These are phyloP conservation scores for Prunella himalayana DNA, from an alignment of 2,113 vertebrate genomes.

Conservation along the genomic window DNA sequence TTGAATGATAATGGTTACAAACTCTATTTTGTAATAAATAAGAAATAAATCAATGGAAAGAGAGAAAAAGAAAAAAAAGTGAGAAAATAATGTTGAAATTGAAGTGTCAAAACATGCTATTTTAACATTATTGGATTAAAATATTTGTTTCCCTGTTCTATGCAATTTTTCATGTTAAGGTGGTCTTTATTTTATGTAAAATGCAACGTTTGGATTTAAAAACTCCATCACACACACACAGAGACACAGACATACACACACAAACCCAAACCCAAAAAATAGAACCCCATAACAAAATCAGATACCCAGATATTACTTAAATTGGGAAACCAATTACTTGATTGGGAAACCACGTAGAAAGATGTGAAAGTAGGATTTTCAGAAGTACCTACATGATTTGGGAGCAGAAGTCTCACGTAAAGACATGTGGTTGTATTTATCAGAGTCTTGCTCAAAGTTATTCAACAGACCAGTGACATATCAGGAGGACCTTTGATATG, in stretches of 20 bases:
- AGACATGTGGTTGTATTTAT: neutral
- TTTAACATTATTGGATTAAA: neutral
- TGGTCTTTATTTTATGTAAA: neutral
- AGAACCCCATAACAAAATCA: neutral
- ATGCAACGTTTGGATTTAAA: neutral
- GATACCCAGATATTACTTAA: neutral
- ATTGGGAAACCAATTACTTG: too few relatives aligned
- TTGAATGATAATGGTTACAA: neutral
- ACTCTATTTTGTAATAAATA: neutral
- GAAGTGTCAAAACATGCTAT: rapidly evolving
- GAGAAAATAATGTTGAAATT: neutral
- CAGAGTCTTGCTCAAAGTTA: neutral
- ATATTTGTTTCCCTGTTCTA: neutral
- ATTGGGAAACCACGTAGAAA: neutral
- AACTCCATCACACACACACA: neutral
- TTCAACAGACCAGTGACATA: neutral
- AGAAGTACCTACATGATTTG: neutral
- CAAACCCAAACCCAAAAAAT: neutral
- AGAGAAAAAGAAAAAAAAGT: neutral
- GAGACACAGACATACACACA: too few relatives aligned
- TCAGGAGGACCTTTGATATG: neutral
- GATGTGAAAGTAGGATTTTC: neutral
- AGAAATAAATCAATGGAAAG: neutral
- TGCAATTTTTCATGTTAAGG: neutral
- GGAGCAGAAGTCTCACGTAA: neutral